These are phyloP conservation scores for Tipula lateralis DNA, from an alignment of 2,888 invertebrate genomes.

Conservation along the genomic window DNA sequence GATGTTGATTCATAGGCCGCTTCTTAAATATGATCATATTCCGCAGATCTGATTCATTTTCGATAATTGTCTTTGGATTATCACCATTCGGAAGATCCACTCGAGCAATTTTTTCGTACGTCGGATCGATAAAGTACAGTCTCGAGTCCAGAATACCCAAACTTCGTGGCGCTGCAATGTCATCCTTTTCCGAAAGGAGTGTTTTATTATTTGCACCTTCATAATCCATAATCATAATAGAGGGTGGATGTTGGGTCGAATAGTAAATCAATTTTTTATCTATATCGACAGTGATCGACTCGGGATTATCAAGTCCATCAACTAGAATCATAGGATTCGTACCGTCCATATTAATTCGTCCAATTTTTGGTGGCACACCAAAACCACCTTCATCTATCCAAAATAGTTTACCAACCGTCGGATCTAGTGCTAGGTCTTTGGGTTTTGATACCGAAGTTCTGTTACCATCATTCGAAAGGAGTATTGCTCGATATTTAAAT, in stretches of 20 bases:
- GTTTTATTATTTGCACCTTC: constrained; percentile 65
- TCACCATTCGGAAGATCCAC: constrained; percentile 77
- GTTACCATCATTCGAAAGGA: constrained; percentile 86
- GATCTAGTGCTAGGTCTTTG: constrained; percentile 81
- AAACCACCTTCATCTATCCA: constrained; percentile 95
- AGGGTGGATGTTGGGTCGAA: constrained; percentile 71
- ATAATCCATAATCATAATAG: constrained; percentile 65
- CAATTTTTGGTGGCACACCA: constrained; percentile 84
- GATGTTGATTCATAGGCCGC: constrained; percentile 73
- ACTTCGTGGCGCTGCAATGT: constrained; percentile 73
- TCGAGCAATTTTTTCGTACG: constrained; percentile 82
- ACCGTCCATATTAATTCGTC: constrained; percentile 91
- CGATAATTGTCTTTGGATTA: constrained; percentile 68
- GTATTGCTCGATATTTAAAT: constrained; percentile 73
- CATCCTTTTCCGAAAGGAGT: constrained; percentile 63
- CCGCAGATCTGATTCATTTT: constrained; percentile 83
- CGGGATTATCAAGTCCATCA: constrained; percentile 66
- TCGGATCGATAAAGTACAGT: constrained; percentile 82
- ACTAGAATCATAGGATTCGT: constrained; percentile 68
- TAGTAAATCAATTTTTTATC: constrained; percentile 82
- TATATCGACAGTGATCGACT: constrained; percentile 80
- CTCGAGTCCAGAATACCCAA: constrained; percentile 76
- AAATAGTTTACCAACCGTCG: constrained; percentile 87
- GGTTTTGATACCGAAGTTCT: constrained; percentile 82
- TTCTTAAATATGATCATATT: constrained; percentile 86